Percentiles rank a stretch among this genome's conserved stretches.
Evolutionary conservation across 2,113 vertebrate genomes (phyloP).

Genomic region (Callithrix jacchus): DNA sequence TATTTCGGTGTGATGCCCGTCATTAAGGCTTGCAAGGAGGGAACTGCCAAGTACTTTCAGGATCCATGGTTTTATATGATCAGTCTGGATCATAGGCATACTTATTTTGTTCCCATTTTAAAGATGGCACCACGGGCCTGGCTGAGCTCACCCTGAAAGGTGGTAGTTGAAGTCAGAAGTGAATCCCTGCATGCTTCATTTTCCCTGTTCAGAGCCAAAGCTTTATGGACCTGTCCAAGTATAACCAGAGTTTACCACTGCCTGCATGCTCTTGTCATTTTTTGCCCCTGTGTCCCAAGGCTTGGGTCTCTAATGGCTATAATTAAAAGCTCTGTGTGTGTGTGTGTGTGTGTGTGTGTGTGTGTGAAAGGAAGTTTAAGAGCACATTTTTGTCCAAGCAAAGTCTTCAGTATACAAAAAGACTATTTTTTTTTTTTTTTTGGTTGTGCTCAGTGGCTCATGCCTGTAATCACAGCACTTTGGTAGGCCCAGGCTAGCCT

Average conservation of each 20-base stretch:
- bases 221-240: not conserved
- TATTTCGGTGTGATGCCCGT: not conserved
- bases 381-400: not conserved
- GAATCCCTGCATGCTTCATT: not conserved
- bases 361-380: not conserved
- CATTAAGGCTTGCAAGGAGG: not conserved
- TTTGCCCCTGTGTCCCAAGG: not conserved
- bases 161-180: not conserved
- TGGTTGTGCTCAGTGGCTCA: no score
- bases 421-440: no score
- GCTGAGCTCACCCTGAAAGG: not conserved
- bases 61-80: not conserved
- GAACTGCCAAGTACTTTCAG: not conserved
- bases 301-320: not conserved
- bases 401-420: conserved; percentile 14
- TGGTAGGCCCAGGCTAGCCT: no score
- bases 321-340: not conserved
- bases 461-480: no score
- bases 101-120: not conserved
- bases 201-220: not conserved
- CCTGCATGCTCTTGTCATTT: not conserved
- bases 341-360: not conserved
- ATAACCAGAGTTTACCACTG: not conserved
- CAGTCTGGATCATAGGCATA: not conserved
- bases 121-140: not conserved